Evolutionary conservation across 2,113 vertebrate species (phyloP).

Genomic region (Fregata magnificens): DNA sequence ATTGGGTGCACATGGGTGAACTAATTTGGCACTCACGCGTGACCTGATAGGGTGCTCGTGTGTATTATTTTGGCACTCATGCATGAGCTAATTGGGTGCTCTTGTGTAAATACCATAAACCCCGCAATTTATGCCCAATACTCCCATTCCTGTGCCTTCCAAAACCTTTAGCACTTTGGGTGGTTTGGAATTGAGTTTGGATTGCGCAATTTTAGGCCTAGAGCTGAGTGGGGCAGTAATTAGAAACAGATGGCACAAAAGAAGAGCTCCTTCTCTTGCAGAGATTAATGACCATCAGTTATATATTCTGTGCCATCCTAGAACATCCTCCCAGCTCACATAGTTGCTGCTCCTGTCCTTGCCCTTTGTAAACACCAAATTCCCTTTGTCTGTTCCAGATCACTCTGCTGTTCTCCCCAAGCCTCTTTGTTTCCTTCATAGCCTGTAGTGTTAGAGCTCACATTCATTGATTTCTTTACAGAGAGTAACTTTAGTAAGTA

Average conservation of each 20-base stretch:
- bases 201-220: slow-evolving; percentile 10
- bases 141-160: neutral
- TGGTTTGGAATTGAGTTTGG: slow-evolving; percentile 10
- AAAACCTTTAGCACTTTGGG: slow-evolving; percentile 38
- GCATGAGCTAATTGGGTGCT: neutral
- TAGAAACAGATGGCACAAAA: slow-evolving; percentile 19
- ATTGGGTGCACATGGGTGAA: neutral
- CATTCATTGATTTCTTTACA: neutral
- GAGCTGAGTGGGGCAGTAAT: slow-evolving; percentile 11
- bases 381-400: neutral
- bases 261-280: neutral
- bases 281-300: neutral
- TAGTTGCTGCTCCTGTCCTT: neutral
- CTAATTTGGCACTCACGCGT: neutral
- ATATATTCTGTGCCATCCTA: neutral
- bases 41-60: neutral
- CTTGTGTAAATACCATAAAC: neutral
- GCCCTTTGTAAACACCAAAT: neutral
- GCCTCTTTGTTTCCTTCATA: neutral
- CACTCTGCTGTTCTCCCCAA: neutral
- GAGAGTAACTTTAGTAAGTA: neutral
- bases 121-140: neutral
- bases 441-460: neutral
- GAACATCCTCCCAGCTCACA: neutral
- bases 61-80: neutral